Percentiles rank a stretch among this genome's conserved stretches.
These are phyloP conservation scores for Hypotaenidia okinawae DNA, from an alignment of 2,797 vertebrate species.

Conservation along the genomic window DNA sequence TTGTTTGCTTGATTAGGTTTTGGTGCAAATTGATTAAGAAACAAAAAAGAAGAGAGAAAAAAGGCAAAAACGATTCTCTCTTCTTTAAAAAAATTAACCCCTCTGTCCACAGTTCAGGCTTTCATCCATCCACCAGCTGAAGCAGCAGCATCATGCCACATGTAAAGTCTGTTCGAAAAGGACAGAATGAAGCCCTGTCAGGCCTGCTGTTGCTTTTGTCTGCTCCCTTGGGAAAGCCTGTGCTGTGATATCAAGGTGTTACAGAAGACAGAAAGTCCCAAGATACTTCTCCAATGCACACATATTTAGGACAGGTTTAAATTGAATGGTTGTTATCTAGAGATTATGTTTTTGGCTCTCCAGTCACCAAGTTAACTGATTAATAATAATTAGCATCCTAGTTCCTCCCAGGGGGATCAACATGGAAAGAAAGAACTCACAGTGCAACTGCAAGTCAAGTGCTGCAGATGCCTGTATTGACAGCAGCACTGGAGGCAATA, in stretches of 20 bases:
- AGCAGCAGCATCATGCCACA: background rate
- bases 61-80: background rate
- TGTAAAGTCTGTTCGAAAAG: background rate
- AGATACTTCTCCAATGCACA: background rate
- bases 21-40: background rate
- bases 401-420: background rate
- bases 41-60: background rate
- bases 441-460: background rate
- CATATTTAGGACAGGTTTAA: background rate
- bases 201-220: background rate
- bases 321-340: background rate
- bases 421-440: background rate
- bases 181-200: background rate
- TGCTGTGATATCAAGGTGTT: background rate
- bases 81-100: background rate
- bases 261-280: background rate
- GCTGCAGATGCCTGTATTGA: background rate
- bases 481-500: background rate
- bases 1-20: background rate
- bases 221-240: background rate
- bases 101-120: background rate
- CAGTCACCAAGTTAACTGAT: background rate
- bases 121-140: background rate
- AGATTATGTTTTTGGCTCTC: background rate
- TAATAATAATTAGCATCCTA: background rate